Evolutionary conservation across 2,797 vertebrate genomes (phyloP).

Genomic region (Acipenser transmontanus): DNA sequence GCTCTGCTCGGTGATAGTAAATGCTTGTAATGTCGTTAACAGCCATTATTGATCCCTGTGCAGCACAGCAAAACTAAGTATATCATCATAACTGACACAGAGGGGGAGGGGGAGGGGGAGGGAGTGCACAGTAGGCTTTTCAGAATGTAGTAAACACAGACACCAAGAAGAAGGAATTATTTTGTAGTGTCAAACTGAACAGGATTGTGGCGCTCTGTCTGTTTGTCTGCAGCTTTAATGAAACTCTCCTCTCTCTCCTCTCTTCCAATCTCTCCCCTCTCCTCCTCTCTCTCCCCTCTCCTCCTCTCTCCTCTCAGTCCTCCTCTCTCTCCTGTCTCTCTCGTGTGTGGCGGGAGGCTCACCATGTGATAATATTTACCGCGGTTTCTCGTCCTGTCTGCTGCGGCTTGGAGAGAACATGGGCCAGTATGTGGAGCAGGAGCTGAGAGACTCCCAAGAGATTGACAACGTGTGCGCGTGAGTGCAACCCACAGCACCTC

Average conservation of each 20-base stretch:
- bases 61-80: neutral
- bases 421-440: neutral
- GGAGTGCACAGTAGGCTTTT: too few relatives aligned
- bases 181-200: too few relatives aligned
- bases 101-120: too few relatives aligned
- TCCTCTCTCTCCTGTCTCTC: neutral
- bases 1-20: neutral
- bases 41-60: neutral
- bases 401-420: conserved; percentile 1
- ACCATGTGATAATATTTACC: neutral
- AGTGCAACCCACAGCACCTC: neutral
- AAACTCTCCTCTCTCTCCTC: neutral
- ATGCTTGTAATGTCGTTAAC: neutral
- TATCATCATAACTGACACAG: too few relatives aligned
- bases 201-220: neutral
- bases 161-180: too few relatives aligned
- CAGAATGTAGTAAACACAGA: too few relatives aligned
- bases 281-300: neutral
- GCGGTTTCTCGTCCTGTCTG: neutral
- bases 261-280: neutral
- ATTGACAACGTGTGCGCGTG: conserved; percentile 7
- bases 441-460: conserved; percentile 1
- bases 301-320: neutral
- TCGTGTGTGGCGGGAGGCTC: neutral
- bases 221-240: neutral